Percentiles rank a stretch among this genome's conserved stretches.
Conservation (phyloP, 35 echinoderm and acorn worm species). For the Heliocidaris tuberculata region DNA sequence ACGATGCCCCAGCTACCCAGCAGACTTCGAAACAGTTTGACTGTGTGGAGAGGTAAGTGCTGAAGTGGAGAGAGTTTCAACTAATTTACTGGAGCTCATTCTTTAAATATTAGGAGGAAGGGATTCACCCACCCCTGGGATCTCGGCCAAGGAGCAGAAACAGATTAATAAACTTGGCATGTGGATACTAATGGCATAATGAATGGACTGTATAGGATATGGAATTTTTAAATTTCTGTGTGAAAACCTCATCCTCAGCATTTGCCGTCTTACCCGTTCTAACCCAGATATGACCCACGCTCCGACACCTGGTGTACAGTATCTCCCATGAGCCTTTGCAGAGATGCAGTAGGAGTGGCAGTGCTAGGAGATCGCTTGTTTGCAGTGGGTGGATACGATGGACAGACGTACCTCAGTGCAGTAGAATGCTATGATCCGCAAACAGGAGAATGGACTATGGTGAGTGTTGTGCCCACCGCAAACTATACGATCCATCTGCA, state of each 20-base stretch:
- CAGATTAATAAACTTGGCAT: too few relatives aligned
- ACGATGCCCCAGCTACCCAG: constrained; percentile 86
- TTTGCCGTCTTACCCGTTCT: background rate
- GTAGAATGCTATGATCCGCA: constrained; percentile 96
- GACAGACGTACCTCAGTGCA: constrained; percentile 76
- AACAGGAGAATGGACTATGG: constrained; percentile 72
- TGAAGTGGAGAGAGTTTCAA: background rate
- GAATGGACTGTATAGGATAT: too few relatives aligned
- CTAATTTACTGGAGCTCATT: background rate
- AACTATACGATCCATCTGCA: background rate
- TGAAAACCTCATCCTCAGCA: too few relatives aligned
- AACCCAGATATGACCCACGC: constrained; percentile 80
- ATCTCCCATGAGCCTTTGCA: constrained; percentile 88
- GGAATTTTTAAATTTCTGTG: too few relatives aligned
- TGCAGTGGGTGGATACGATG: constrained; percentile 96
- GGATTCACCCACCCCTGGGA: too few relatives aligned
- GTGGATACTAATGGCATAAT: too few relatives aligned
- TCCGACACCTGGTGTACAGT: constrained; percentile 86
- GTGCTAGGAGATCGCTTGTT: constrained; percentile 88
- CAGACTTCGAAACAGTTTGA: constrained; percentile 90
- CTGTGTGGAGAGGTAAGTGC: constrained; percentile 89
- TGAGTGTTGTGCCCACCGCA: constrained; percentile 41
- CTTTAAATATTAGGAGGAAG: background rate
- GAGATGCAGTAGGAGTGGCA: constrained; percentile 90
- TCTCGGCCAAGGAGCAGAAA: too few relatives aligned